Conservation (phyloP, 2,888 invertebrate genomes). For the Schizaphis graminum region DNA sequence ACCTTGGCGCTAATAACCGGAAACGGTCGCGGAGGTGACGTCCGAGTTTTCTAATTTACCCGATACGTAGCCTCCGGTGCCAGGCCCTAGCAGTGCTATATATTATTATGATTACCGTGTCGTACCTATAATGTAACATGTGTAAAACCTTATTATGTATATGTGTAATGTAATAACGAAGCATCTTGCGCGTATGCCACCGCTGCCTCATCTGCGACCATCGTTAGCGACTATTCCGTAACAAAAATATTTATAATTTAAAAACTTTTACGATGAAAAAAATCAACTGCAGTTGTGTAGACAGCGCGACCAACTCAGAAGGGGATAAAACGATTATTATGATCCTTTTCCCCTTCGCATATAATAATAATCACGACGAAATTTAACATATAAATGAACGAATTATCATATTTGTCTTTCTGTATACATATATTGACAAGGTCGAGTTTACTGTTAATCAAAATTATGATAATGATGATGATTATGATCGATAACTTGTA, state of each 20-base stretch:
- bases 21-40: constrained; percentile 25
- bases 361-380: constrained; percentile 24
- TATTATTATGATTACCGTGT: neutral
- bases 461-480: neutral
- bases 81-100: neutral
- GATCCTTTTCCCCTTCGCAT: neutral
- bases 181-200: neutral
- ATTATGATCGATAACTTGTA: neutral
- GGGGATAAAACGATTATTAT: constrained; percentile 38
- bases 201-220: neutral
- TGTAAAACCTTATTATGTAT: neutral
- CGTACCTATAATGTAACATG: neutral
- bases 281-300: neutral
- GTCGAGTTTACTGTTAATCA: neutral
- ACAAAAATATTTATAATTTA: neutral
- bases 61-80: neutral
- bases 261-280: constrained; percentile 11
- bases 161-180: neutral
- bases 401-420: constrained; percentile 37
- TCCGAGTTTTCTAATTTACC: constrained; percentile 27
- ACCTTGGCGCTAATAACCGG: constrained; percentile 34
- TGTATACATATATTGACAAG: neutral
- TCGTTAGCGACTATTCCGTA: neutral
- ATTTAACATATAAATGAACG: constrained; percentile 49
- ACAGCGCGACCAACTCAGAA: neutral